phyloP scores from a whole-genome alignment of 2,797 vertebrate genomes.

The Myripristis jacobus region DNA sequence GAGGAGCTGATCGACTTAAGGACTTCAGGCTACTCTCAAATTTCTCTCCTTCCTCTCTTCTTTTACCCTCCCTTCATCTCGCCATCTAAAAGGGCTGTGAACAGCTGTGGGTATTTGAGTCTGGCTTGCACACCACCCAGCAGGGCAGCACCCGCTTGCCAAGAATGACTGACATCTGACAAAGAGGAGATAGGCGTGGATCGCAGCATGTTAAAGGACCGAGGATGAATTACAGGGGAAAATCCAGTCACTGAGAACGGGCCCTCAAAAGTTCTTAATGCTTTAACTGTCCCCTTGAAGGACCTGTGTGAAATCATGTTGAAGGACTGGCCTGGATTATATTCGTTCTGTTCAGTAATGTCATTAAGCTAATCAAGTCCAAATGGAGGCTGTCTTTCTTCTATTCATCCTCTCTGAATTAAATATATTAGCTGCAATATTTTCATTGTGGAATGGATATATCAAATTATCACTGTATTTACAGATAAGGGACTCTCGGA shows the following conservation, averaged over 20 bases:
- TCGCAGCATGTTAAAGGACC: slow-evolving; percentile 42
- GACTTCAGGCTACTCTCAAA: slow-evolving; percentile 25
- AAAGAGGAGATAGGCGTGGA: slow-evolving; percentile 44
- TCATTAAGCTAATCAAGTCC: neutral
- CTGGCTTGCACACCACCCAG: slow-evolving; percentile 50
- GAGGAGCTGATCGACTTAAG: slow-evolving; percentile 25
- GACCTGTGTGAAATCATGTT: slow-evolving; percentile 10
- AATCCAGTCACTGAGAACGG: slow-evolving; percentile 23
- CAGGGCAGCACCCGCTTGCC: slow-evolving; percentile 45
- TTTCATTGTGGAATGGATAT: neutral
- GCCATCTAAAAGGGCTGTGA: slow-evolving; percentile 55
- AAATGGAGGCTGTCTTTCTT: neutral
- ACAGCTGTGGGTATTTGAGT: slow-evolving; percentile 73
- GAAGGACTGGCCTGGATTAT: neutral
- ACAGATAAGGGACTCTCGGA: neutral
- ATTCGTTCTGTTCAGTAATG: slow-evolving; percentile 1
- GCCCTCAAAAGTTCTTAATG: slow-evolving; percentile 4
- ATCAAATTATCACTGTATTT: neutral
- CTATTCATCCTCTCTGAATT: neutral
- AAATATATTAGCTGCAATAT: too few species aligned
- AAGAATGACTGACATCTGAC: slow-evolving; percentile 74
- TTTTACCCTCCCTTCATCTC: slow-evolving; percentile 23
- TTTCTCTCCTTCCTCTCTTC: slow-evolving; percentile 40
- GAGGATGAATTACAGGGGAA: slow-evolving; percentile 39
- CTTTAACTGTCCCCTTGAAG: neutral